A percentile compares a stretch with the other conserved stretches of the same genome.
Conservation (phyloP, 30 jellyfish, hydroid and myxozoan genomes). For the Turritopsis rubra region DNA sequence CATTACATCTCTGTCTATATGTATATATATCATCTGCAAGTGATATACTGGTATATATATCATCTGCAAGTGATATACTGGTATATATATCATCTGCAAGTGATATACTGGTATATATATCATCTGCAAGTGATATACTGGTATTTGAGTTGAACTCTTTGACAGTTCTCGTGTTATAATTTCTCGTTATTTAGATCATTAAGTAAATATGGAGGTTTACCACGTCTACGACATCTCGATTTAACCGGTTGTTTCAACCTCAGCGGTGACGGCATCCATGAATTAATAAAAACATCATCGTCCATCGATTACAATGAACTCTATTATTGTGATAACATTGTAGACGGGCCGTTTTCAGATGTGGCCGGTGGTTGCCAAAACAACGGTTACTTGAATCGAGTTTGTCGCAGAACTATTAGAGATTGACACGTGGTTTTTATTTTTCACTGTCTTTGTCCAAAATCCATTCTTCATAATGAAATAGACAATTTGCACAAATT, state of each 20-base stretch:
- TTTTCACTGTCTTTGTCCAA: too few species aligned
- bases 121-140: too few species aligned
- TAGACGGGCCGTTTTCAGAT: constrained; percentile 62
- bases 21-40: too few species aligned
- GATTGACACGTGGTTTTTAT: background rate
- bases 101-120: too few species aligned
- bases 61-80: too few species aligned
- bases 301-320: constrained; percentile 57
- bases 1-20: too few species aligned
- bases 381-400: constrained; percentile 71
- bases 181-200: constrained; percentile 86
- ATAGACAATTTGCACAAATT: too few species aligned
- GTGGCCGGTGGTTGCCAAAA: constrained; percentile 90
- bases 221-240: constrained; percentile 64
- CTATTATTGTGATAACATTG: constrained; percentile 77
- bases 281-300: constrained; percentile 49
- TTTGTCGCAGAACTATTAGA: constrained; percentile 66
- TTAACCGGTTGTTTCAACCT: constrained; percentile 83
- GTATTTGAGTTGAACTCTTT: too few species aligned
- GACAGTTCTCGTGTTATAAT: too few species aligned
- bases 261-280: constrained; percentile 61
- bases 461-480: too few species aligned
- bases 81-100: too few species aligned
- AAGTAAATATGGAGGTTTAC: constrained; percentile 74
- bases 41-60: too few species aligned